Evolutionary conservation across 2,797 vertebrate genomes (phyloP), one percentile per base, ranked within the genome.

Genomic region (Chromobotia macracanthus): DNA sequence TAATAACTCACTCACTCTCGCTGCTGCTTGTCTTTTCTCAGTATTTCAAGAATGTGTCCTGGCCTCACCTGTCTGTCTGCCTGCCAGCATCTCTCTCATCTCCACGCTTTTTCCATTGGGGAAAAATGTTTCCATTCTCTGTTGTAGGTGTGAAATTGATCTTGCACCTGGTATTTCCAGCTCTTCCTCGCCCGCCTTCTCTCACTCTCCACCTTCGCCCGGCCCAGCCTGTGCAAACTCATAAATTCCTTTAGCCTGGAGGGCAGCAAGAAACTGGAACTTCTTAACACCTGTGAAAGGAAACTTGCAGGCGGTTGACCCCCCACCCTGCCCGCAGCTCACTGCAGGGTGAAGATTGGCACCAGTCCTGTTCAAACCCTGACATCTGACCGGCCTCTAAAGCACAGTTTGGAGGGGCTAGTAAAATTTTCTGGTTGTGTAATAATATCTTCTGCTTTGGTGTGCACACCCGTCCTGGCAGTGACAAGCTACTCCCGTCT

Each of bases 81-180:
- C 55, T 25, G 55, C 55, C 55, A 55, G 19, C 9, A 19, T 58
- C 55, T 58, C n/a, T 21, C 55, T 58, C 55, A 13, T 23, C 55
- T 0, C 51, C 0, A 1, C 6, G 51, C 7, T 55, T 55, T 90
- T 92, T 90, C 89, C 87, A 87, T 73, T 79, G 9, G 12, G 82
- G 44, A 70, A 92, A 90, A 89, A n/a, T n/a, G 64, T 93, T 93
- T 92, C 91, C 90, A 91, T 88, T 90, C 77, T 75, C 80, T 56
- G 80, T 88, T 3, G 88, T 3, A 89, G 84, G 83, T 81, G 87
- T 86, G 89, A 91, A 88, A 90, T 90, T 90, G 72, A 86, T 63
- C 86, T 89, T 88, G 88, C 90, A 92, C 90, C 91, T 91, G 90
- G 80, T 69, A 85, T 85, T 72, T 58, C 70, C 81, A 58, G 67